Evolutionary conservation across 2,888 invertebrate species (phyloP).

Genomic region (Hypomecis punctinalis): DNA sequence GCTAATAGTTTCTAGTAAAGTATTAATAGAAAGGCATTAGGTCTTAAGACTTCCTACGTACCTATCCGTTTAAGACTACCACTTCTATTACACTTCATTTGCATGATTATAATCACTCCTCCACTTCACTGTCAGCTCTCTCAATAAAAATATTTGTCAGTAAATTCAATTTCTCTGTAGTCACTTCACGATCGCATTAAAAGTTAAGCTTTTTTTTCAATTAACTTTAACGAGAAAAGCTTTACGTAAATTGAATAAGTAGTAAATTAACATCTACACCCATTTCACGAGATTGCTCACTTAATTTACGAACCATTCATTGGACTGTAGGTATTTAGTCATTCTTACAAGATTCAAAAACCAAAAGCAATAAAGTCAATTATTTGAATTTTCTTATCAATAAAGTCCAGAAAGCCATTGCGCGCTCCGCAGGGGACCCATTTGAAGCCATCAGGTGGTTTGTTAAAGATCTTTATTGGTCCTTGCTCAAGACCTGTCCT

Average conservation of each 20-base stretch:
- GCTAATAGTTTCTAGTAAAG: constrained; percentile 4
- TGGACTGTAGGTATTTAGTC: constrained; percentile 11
- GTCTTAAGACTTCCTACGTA: constrained; percentile 3
- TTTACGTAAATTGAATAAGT: neutral
- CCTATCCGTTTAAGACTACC: constrained; percentile 1
- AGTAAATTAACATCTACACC: neutral
- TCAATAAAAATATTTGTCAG: neutral
- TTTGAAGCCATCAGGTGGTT: constrained; percentile 41
- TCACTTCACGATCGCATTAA: neutral
- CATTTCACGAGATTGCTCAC: neutral
- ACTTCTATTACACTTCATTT: constrained; percentile 2
- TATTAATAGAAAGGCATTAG: constrained; percentile 20
- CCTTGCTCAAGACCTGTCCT: constrained; percentile 50
- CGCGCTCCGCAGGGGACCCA: constrained; percentile 39
- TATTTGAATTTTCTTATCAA: constrained; percentile 35
- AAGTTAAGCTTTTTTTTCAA: neutral
- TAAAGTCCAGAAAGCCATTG: constrained; percentile 41
- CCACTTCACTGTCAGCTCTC: neutral
- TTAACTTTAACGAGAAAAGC: neutral
- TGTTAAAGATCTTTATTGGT: constrained; percentile 44
- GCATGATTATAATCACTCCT: neutral
- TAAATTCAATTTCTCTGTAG: neutral
- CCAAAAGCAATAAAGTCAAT: constrained; percentile 30
- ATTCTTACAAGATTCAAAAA: constrained; percentile 8
- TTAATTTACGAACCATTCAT: constrained; percentile 27